Base-by-base conservation (phyloP, 2,888 invertebrate genomes). In the Phytoseiulus persimilis region DNA sequence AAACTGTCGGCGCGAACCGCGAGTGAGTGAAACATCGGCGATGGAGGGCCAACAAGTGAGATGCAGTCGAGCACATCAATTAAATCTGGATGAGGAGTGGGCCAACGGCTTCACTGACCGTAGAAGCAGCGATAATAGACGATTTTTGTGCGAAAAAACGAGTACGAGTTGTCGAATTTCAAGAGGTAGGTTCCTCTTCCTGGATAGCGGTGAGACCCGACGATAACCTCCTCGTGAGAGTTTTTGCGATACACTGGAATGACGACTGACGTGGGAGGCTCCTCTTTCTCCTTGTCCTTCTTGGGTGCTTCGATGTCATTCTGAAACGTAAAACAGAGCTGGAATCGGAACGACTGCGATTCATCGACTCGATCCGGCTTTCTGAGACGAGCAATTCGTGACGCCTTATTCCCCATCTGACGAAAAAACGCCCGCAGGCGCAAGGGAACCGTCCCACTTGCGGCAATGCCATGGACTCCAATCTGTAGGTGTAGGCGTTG, bases 241-340 rank as follows among this genome's bases (percentile, higher is more conserved):
- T 87, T 87, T 23, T 45, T 87, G 32, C 87, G 87, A 31, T 87
- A 87, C 31, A 45, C 45, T 6, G 87, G 87, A 6, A 87, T 11
- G 1, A 87, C 31, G 31, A 87, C 32, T 6, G 39, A 39, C 33
- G 87, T 87, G 0, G 87, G 87, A 32, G n/a, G 87, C 32, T 87
- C 87, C 18, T 87, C 87, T 11, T 31, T 87, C n/a, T 33, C 23
- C 18, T 87, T n/a, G n/a, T 87, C 87, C 33, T 87, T 87, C n/a
- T 87, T 87, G 6, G 87, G 87, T 39, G 87, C 87, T 87, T 87
- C 87, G 32, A 87, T 87, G 33, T 87, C 87, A 33, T 87, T 87
- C 87, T 87, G 87, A 9, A 87, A 87, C 9, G 65, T 2, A 65
- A 23, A 65, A 28, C 65, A 28, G 18, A 23, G 18, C 5, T 65